Percentiles rank a stretch among this genome's conserved stretches.
These are phyloP conservation scores for Sturnira hondurensis DNA, from an alignment of 2,113 vertebrate genomes.

Conservation along the genomic window DNA sequence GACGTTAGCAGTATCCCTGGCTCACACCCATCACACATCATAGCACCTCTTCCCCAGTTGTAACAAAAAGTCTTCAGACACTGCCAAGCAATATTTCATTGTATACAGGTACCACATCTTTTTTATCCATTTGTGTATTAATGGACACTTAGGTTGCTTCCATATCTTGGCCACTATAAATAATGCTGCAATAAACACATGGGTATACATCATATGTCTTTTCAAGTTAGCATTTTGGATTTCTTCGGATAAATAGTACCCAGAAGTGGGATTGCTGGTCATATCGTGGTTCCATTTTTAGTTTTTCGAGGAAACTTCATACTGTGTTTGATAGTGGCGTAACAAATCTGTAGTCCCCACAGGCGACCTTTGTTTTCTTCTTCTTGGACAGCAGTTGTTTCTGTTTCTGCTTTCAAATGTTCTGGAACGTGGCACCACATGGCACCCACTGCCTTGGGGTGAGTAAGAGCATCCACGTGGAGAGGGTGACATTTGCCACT, in stretches of 20 bases:
- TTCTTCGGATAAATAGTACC: too few relatives aligned
- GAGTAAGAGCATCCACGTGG: not conserved
- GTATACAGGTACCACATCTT: too few relatives aligned
- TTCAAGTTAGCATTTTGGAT: too few relatives aligned
- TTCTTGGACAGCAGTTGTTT: not conserved
- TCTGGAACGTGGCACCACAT: not conserved
- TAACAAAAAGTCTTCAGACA: not conserved
- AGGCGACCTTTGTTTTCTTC: not conserved
- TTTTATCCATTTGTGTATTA: too few relatives aligned
- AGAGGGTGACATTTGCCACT: not conserved
- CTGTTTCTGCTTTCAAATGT: not conserved
- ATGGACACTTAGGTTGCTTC: too few relatives aligned
- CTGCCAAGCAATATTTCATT: not conserved
- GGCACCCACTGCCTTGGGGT: not conserved
- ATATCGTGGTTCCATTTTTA: too few relatives aligned
- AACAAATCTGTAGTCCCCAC: not conserved
- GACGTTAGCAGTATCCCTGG: not conserved
- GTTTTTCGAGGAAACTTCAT: too few relatives aligned
- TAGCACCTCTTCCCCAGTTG: not conserved
- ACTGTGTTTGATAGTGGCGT: not conserved
- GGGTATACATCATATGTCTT: too few relatives aligned
- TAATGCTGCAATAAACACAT: too few relatives aligned
- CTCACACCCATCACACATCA: not conserved
- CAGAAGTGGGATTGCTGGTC: too few relatives aligned
- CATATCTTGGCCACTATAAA: too few relatives aligned